Evolutionary conservation across 64 coral and sea anemone species (phyloP).

Genomic region (Pocillopora verrucosa): DNA sequence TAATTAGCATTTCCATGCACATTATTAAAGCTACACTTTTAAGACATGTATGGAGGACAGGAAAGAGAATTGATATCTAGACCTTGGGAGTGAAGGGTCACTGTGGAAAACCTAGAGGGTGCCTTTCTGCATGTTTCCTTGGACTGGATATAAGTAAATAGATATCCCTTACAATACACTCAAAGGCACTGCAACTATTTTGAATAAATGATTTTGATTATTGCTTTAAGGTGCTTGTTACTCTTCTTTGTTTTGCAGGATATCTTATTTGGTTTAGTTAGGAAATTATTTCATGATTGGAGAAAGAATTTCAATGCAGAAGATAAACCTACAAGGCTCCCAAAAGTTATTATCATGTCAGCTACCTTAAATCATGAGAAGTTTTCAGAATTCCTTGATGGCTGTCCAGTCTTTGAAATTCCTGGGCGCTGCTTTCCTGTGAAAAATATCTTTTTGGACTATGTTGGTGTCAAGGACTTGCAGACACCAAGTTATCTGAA

Average conservation of each 20-base stretch:
- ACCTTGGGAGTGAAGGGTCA: too few relatives aligned
- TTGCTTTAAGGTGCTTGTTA: neutral
- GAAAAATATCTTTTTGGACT: slow-evolving; percentile 72
- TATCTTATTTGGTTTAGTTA: slow-evolving; percentile 89
- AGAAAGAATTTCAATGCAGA: neutral
- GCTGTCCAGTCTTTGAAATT: slow-evolving; percentile 94
- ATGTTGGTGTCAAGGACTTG: slow-evolving; percentile 74
- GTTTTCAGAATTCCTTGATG: slow-evolving; percentile 80
- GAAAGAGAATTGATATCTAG: too few relatives aligned
- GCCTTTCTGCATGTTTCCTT: too few relatives aligned
- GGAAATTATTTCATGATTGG: slow-evolving; percentile 68
- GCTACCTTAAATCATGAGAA: slow-evolving; percentile 88
- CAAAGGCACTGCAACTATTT: too few relatives aligned
- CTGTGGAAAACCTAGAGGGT: too few relatives aligned
- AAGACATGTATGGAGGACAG: too few relatives aligned
- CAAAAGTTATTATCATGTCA: slow-evolving; percentile 88
- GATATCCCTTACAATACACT: too few relatives aligned
- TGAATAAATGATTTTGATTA: neutral
- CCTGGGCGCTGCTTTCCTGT: slow-evolving; percentile 84
- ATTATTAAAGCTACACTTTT: too few relatives aligned
- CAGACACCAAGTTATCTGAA: slow-evolving; percentile 84
- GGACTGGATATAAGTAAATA: too few relatives aligned
- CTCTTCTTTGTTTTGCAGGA: slow-evolving; percentile 57
- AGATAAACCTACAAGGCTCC: slow-evolving; percentile 14
- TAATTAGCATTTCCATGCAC: too few relatives aligned